Conservation (phyloP, 2,113 vertebrate species). For the Guaruba guarouba region DNA sequence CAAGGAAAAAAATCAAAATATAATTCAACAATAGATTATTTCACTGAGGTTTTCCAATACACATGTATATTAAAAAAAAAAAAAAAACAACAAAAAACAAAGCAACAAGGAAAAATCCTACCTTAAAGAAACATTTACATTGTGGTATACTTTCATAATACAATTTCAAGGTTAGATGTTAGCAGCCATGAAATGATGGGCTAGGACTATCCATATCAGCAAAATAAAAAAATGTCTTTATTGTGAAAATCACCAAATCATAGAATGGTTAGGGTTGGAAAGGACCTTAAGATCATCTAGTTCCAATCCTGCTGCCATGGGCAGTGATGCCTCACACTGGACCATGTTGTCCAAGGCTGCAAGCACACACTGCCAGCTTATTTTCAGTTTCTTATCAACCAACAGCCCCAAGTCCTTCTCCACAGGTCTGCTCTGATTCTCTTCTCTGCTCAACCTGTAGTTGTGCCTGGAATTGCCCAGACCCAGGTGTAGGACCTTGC, state of each 20-base stretch:
- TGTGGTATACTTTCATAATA: neutral
- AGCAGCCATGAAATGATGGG: neutral
- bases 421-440: neutral
- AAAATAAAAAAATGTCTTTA: neutral
- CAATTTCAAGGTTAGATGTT: neutral
- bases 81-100: neutral
- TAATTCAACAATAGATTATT: neutral
- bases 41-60: neutral
- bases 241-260: neutral
- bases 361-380: neutral
- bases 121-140: neutral
- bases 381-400: neutral
- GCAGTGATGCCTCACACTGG: neutral
- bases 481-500: neutral
- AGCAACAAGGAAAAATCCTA: neutral
- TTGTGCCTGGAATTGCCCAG: neutral
- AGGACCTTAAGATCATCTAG: neutral
- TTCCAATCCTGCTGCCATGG: neutral
- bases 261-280: neutral
- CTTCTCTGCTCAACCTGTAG: neutral
- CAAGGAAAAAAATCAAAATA: neutral
- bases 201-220: neutral
- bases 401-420: neutral
- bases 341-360: neutral
- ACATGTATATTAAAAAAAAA: no score